Conservation (phyloP, 2,888 invertebrate species). For the Mystacides longicornis region DNA sequence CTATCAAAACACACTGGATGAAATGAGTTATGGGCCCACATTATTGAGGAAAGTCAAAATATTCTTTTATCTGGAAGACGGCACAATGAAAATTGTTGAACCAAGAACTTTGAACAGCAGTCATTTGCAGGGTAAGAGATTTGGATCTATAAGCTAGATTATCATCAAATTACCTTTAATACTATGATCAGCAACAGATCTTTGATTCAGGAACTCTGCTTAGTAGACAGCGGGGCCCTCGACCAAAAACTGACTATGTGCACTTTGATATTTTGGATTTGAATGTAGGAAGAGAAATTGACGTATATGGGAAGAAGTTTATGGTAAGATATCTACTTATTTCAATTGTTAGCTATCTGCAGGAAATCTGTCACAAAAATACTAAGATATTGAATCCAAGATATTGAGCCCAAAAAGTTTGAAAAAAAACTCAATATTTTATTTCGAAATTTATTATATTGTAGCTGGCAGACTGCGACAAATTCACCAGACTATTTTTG, state of each 20-base stretch:
- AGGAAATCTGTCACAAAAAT: too few relatives aligned
- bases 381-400: too few relatives aligned
- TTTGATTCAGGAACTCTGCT: constrained; percentile 72
- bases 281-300: constrained; percentile 74
- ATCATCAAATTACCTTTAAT: too few relatives aligned
- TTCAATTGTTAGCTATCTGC: too few relatives aligned
- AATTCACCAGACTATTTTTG: constrained; percentile 77
- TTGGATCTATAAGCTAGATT: too few relatives aligned
- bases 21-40: constrained; percentile 58
- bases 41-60: constrained; percentile 75
- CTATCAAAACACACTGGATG: constrained; percentile 73
- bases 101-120: constrained; percentile 79
- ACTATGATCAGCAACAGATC: too few relatives aligned
- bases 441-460: constrained; percentile 28
- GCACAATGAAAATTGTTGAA: constrained; percentile 81
- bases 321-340: constrained; percentile 38
- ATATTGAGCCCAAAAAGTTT: too few relatives aligned
- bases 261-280: constrained; percentile 81
- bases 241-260: constrained; percentile 63
- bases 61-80: constrained; percentile 84
- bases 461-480: constrained; percentile 78
- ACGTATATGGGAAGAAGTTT: constrained; percentile 72
- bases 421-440: constrained; percentile 2
- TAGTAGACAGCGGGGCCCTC: constrained; percentile 72
- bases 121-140: constrained; percentile 68